Conservation (phyloP, 2,797 vertebrate species). For the Crenichthys baileyi region DNA sequence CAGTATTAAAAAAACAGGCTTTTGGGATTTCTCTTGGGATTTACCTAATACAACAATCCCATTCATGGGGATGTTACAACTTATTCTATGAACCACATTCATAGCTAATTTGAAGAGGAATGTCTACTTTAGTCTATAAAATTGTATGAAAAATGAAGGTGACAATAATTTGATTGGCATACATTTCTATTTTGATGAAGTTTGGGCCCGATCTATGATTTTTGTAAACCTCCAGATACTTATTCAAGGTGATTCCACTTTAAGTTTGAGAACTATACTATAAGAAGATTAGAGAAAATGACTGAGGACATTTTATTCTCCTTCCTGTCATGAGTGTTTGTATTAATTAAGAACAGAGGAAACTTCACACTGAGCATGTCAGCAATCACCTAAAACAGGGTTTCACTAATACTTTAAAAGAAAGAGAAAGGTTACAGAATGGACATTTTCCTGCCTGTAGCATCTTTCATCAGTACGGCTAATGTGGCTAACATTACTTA, state of each 20-base stretch:
- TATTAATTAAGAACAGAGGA: not conserved
- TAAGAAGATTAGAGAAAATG: not conserved
- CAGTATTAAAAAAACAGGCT: slow-evolving; percentile 28
- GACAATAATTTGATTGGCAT: not conserved
- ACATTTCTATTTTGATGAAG: not conserved
- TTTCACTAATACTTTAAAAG: not conserved
- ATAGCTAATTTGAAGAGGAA: not conserved
- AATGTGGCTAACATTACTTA: too few species aligned
- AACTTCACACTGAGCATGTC: not conserved
- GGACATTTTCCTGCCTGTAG: not conserved
- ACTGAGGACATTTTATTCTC: not conserved
- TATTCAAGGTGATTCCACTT: too few species aligned
- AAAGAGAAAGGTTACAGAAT: not conserved
- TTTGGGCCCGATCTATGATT: too few species aligned
- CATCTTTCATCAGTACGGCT: too few species aligned
- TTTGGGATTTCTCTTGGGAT: not conserved
- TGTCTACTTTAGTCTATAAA: not conserved
- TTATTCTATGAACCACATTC: not conserved
- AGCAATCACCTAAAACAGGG: not conserved
- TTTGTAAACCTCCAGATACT: too few species aligned
- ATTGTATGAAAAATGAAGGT: not conserved
- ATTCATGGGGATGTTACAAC: not conserved
- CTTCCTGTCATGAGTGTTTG: not conserved
- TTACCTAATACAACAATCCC: not conserved
- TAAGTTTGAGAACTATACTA: not conserved